Percentiles rank a stretch among this genome's conserved stretches.
Evolutionary conservation across 2,888 invertebrate species (phyloP).

Genomic region (Synanthedon formicaeformis): DNA sequence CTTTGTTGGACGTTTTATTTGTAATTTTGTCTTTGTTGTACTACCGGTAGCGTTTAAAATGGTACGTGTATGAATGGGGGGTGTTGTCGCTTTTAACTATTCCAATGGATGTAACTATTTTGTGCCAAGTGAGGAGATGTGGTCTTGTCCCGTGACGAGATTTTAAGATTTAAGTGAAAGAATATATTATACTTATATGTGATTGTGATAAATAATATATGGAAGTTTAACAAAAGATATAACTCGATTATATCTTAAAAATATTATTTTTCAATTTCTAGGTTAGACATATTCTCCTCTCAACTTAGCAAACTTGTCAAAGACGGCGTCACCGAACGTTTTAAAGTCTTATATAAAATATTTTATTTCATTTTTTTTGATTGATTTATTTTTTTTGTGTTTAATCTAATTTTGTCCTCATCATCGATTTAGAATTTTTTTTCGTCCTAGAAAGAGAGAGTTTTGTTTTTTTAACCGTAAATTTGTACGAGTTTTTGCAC

Average conservation of each 20-base stretch:
- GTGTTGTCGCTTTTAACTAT: conserved; percentile 40
- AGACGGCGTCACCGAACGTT: conserved; percentile 16
- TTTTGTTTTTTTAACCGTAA: too few species aligned
- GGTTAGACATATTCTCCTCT: conserved; percentile 22
- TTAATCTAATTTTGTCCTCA: too few species aligned
- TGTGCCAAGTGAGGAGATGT: conserved; percentile 56
- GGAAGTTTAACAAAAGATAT: conserved; percentile 59
- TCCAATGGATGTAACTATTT: conserved; percentile 51
- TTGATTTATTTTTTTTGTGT: too few species aligned
- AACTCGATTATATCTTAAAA: conserved; percentile 42
- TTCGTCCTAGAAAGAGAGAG: too few species aligned
- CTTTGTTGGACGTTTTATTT: conserved; percentile 67
- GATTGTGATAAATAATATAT: conserved; percentile 66
- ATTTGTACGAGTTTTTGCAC: neutral
- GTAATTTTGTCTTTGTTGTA: conserved; percentile 66
- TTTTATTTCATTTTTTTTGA: conserved; percentile 25
- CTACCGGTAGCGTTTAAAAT: conserved; percentile 38
- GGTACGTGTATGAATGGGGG: conserved; percentile 29
- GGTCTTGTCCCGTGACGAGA: conserved; percentile 55
- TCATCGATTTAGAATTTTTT: too few species aligned
- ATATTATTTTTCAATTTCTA: conserved; percentile 34
- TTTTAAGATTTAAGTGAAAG: conserved; percentile 65
- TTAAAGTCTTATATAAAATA: conserved; percentile 21
- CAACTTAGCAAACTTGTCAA: conserved; percentile 13
- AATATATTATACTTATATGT: conserved; percentile 59